These are phyloP conservation scores for Sitobion miscanthi DNA, from an alignment of 1,140 invertebrate species.

Conservation along the genomic window DNA sequence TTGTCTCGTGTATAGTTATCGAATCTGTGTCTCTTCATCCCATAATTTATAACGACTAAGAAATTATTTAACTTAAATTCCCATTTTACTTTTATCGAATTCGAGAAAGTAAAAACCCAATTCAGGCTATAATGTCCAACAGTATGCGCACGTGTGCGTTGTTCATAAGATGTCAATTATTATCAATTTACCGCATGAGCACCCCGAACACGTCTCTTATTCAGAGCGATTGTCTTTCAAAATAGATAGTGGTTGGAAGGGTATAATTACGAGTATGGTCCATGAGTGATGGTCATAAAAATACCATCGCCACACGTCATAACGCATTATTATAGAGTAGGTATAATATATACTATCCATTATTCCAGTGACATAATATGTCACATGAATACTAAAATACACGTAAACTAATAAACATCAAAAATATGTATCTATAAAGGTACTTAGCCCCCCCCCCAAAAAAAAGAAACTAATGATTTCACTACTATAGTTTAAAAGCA, in stretches of 20 bases:
- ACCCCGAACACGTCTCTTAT: neutral
- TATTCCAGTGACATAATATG: neutral
- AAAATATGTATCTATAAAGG: neutral
- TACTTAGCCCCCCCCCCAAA: neutral
- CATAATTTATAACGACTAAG: neutral
- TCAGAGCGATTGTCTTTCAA: neutral
- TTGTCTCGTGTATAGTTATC: too few species aligned
- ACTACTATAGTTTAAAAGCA: too few species aligned
- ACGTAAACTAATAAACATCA: neutral
- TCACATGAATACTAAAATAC: neutral
- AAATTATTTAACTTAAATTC: neutral
- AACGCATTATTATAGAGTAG: neutral
- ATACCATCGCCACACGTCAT: neutral
- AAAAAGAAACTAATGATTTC: too few species aligned
- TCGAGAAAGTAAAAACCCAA: neutral
- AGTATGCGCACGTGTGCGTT: neutral
- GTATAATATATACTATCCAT: neutral
- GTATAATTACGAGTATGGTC: neutral
- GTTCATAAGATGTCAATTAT: neutral
- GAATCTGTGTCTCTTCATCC: neutral
- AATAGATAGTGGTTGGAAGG: neutral
- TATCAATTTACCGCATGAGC: neutral
- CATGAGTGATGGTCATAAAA: neutral
- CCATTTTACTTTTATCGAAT: neutral
- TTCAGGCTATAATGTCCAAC: neutral